Conservation (phyloP, 2,888 invertebrate genomes). For the Athetis lepigone region DNA sequence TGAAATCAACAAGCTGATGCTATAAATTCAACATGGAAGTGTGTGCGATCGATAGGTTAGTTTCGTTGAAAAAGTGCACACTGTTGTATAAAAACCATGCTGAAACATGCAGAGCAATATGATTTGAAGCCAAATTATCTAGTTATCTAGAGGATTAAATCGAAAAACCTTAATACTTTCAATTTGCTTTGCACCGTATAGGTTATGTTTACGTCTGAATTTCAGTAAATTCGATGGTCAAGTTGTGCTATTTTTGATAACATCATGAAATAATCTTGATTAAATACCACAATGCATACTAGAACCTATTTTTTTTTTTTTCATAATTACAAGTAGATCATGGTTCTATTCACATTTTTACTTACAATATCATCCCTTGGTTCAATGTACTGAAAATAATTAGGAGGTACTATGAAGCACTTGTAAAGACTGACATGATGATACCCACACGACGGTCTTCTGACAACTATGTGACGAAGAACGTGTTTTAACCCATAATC, state of each 20-base stretch:
- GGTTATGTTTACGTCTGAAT: slow-evolving; percentile 63
- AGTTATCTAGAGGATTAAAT: too few species aligned
- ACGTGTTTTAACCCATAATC: slow-evolving; percentile 85
- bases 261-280: not conserved
- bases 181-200: not conserved
- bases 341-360: too few species aligned
- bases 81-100: not conserved
- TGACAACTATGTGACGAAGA: slow-evolving; percentile 87
- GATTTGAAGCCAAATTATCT: not conserved
- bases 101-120: not conserved
- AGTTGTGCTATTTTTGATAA: not conserved
- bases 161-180: not conserved
- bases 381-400: not conserved
- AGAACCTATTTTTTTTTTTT: too few species aligned
- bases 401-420: too few species aligned
- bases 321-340: too few species aligned
- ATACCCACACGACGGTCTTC: slow-evolving; percentile 91
- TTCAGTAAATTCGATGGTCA: not conserved
- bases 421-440: slow-evolving; percentile 81
- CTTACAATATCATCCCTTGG: too few species aligned
- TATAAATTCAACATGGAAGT: slow-evolving; percentile 14
- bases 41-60: slow-evolving; percentile 59
- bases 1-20: not conserved
- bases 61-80: slow-evolving; percentile 30
- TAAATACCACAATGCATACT: too few species aligned